A percentile compares a stretch with the other conserved stretches of the same genome.
Conservation (phyloP, 2,113 vertebrate genomes). For the Pelecanus crispus region DNA sequence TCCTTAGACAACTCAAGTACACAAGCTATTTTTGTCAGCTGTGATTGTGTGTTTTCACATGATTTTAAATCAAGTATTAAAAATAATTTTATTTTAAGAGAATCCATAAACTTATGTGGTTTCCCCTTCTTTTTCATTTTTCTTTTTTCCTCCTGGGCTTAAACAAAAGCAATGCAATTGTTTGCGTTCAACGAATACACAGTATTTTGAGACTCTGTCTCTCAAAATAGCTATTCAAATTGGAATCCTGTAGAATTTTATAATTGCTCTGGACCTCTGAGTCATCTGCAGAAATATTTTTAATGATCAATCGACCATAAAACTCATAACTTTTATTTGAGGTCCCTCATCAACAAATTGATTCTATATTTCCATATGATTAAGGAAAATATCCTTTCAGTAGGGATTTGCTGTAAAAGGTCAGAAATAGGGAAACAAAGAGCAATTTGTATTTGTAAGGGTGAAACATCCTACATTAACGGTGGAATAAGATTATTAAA, state of each 20-base stretch:
- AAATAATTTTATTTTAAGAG: background rate
- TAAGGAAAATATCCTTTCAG: slow-evolving; percentile 5
- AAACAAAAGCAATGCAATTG: background rate
- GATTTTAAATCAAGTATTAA: background rate
- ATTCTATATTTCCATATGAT: slow-evolving; percentile 49
- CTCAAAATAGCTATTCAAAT: background rate
- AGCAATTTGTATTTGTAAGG: background rate
- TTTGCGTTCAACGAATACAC: background rate
- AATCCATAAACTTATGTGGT: background rate
- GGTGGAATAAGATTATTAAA: background rate
- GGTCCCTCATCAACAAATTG: slow-evolving; percentile 44
- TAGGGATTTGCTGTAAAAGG: slow-evolving; percentile 1
- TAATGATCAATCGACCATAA: slow-evolving; percentile 55
- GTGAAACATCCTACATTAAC: background rate
- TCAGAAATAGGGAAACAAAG: background rate
- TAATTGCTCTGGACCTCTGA: slow-evolving; percentile 55
- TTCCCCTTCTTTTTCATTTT: background rate
- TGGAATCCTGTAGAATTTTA: background rate
- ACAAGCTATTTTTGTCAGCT: background rate
- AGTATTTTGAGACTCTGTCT: background rate
- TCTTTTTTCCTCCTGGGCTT: background rate
- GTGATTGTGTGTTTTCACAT: background rate
- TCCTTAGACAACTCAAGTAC: background rate
- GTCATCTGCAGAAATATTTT: slow-evolving; percentile 42
- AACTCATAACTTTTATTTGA: slow-evolving; percentile 46